phyloP scores from a whole-genome alignment of 1,140 invertebrate species.

The Micrasema minimum region DNA sequence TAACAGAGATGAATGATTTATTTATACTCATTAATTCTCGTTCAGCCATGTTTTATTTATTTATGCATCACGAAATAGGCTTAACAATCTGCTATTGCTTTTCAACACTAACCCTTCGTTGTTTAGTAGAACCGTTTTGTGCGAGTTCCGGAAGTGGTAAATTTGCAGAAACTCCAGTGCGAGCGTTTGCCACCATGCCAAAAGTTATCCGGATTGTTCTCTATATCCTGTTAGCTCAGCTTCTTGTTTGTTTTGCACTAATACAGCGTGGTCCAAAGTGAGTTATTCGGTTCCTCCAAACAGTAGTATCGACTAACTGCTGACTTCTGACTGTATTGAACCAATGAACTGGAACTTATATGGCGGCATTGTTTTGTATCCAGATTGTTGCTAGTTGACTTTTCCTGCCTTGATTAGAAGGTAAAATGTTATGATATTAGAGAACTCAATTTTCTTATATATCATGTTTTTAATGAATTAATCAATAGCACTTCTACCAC shows the following conservation, averaged over 20 bases:
- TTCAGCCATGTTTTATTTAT: too few species aligned
- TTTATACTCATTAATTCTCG: too few species aligned
- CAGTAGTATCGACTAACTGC: not conserved
- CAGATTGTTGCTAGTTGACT: not conserved
- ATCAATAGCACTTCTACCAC: too few species aligned
- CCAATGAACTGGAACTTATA: constrained; percentile 9
- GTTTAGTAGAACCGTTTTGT: not conserved
- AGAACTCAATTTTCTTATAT: too few species aligned
- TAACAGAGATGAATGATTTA: not conserved
- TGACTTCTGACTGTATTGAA: not conserved
- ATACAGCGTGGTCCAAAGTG: constrained; percentile 5
- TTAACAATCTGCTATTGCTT: too few species aligned
- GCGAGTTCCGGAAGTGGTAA: constrained; percentile 12
- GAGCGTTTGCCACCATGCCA: not conserved
- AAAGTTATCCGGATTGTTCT: constrained; percentile 10
- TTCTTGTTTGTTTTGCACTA: constrained; percentile 14
- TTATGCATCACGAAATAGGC: too few species aligned
- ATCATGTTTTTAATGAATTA: too few species aligned
- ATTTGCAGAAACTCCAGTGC: constrained; percentile 12
- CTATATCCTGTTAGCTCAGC: constrained; percentile 16
- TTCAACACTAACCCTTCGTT: too few species aligned
- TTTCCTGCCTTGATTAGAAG: not conserved
- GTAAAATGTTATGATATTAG: too few species aligned
- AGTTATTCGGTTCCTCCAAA: not conserved
- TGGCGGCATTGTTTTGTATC: constrained; percentile 4